A percentile compares a stretch with the other conserved stretches of the same genome.
These are phyloP conservation scores for Napeogenes sylphis DNA, from an alignment of 2,888 invertebrate species.

Conservation along the genomic window DNA sequence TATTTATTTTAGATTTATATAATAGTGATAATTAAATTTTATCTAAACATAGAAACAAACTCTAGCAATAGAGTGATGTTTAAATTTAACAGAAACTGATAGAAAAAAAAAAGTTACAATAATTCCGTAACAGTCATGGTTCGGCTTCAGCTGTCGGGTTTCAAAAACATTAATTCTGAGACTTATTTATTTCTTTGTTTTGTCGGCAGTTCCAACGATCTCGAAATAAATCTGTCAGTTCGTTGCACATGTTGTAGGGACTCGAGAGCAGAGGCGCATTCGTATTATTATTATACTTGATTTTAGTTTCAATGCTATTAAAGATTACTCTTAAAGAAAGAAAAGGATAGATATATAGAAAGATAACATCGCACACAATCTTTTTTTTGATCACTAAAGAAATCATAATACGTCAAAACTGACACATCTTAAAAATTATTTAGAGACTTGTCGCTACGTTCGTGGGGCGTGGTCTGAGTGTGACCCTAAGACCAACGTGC, in stretches of 20 bases:
- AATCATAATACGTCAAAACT: not conserved
- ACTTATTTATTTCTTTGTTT: not conserved
- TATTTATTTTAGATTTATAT: too few relatives aligned
- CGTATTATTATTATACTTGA: not conserved
- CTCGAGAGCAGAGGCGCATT: not conserved
- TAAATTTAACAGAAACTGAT: not conserved
- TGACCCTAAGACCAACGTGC: constrained; percentile 88
- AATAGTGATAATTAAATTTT: too few relatives aligned
- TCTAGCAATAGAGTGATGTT: not conserved
- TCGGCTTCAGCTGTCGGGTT: not conserved
- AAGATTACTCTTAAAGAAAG: too few relatives aligned
- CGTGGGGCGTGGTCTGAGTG: constrained; percentile 94
- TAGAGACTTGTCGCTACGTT: constrained; percentile 88
- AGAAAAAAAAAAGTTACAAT: not conserved
- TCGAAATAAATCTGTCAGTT: constrained; percentile 17
- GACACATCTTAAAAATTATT: not conserved
- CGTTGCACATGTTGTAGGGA: not conserved
- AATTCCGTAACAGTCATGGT: not conserved
- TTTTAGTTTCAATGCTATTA: not conserved
- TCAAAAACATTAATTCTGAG: constrained; percentile 4
- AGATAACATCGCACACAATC: too few relatives aligned
- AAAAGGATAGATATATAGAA: too few relatives aligned
- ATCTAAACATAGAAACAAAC: too few relatives aligned
- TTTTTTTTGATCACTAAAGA: too few relatives aligned
- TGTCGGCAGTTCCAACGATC: constrained; percentile 18